These are phyloP conservation scores for Candidula unifasciata DNA, from an alignment of 2,888 invertebrate species.

Conservation along the genomic window DNA sequence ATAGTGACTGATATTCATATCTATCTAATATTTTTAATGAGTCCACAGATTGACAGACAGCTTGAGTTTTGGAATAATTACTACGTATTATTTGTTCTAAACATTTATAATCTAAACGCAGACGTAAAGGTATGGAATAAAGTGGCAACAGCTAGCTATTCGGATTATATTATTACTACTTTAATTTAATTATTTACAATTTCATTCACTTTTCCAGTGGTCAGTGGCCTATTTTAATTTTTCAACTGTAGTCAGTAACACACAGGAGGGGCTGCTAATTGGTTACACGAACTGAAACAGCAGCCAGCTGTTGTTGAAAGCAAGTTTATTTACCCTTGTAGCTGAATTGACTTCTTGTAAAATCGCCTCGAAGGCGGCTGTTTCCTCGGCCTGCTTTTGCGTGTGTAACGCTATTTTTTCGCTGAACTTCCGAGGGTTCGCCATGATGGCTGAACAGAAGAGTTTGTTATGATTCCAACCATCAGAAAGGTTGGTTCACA, in stretches of 20 bases:
- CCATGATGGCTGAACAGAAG: slow-evolving; percentile 83
- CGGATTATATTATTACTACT: no score
- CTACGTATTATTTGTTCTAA: no score
- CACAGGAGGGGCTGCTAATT: not conserved
- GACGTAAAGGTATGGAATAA: no score
- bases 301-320: not conserved
- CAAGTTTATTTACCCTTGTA: slow-evolving; percentile 79
- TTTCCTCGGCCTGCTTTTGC: slow-evolving; percentile 99
- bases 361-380: slow-evolving; percentile 97
- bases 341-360: slow-evolving; percentile 97
- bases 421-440: slow-evolving; percentile 99
- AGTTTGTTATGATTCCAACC: slow-evolving; percentile 78
- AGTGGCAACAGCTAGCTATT: no score
- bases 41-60: no score
- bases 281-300: not conserved
- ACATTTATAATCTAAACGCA: no score
- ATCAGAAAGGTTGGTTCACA: slow-evolving; percentile 69
- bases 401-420: slow-evolving; percentile 99
- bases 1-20: no score
- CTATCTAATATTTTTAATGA: no score
- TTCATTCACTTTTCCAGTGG: not conserved
- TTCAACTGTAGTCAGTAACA: not conserved
- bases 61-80: no score
- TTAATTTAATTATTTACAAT: no score
- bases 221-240: not conserved